A percentile compares a stretch with the other conserved stretches of the same genome.
Evolutionary conservation across 37 sponge, comb jelly and placozoan genomes (phyloP).

Genomic region (Hexactinellida sp.): DNA sequence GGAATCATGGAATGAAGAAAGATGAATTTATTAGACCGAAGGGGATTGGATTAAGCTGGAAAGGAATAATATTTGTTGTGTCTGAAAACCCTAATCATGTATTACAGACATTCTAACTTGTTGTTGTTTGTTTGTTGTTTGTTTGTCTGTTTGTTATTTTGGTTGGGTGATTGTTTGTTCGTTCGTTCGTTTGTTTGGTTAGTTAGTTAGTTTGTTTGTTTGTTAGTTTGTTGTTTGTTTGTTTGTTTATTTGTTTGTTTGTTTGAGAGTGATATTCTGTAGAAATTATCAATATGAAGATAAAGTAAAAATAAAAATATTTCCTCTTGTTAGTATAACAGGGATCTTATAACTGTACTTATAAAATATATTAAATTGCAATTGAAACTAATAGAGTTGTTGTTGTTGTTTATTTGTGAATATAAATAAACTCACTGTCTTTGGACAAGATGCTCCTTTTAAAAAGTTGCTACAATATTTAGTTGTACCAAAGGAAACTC

Average conservation of each 20-base stretch:
- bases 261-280: too few species aligned
- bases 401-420: too few species aligned
- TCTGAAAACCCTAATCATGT: not conserved
- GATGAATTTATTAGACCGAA: not conserved
- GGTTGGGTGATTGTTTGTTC: too few species aligned
- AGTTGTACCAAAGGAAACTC: slow-evolving; percentile 86
- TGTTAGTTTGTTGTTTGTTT: not conserved
- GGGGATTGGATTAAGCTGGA: not conserved
- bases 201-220: not conserved
- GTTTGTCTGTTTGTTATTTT: not conserved
- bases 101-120: not conserved
- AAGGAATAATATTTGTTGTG: not conserved
- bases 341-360: too few species aligned
- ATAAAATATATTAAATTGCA: too few species aligned
- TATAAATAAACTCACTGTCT: slow-evolving; percentile 70
- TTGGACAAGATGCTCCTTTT: slow-evolving; percentile 52
- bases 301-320: too few species aligned
- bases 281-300: too few species aligned
- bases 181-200: not conserved
- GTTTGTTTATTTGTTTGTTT: too few species aligned
- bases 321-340: too few species aligned
- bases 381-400: too few species aligned
- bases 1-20: not conserved
- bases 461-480: slow-evolving; percentile 86
- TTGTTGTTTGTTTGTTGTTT: not conserved